These are phyloP conservation scores for Netelia melanura DNA, from an alignment of 2,888 invertebrate species.

Conservation along the genomic window DNA sequence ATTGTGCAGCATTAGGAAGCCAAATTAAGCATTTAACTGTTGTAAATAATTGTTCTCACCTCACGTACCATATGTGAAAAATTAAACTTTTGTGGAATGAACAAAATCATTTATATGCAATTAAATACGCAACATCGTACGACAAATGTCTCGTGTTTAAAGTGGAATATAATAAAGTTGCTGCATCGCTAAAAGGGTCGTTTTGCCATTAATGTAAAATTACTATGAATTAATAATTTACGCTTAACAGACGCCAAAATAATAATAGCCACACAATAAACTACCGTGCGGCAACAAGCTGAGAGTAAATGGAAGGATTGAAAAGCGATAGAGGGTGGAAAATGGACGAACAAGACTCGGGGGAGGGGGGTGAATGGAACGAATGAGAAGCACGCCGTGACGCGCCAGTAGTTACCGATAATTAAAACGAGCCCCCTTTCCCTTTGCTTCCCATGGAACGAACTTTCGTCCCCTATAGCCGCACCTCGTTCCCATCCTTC, in stretches of 20 bases:
- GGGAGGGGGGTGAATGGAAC: constrained; percentile 4
- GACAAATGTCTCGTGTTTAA: too few species aligned
- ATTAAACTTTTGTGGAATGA: too few species aligned
- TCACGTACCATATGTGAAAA: too few species aligned
- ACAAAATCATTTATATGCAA: too few species aligned
- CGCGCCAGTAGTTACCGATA: constrained; percentile 61
- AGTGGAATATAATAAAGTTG: too few species aligned
- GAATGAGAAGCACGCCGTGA: constrained; percentile 48
- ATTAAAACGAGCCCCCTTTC: constrained; percentile 55
- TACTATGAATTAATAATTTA: too few species aligned
- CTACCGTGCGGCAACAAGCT: constrained; percentile 13
- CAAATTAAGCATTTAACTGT: background rate
- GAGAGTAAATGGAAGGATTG: constrained; percentile 15
- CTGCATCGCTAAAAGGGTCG: too few species aligned
- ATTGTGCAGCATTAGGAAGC: background rate
- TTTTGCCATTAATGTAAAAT: too few species aligned
- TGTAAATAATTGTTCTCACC: background rate
- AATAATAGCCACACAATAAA: constrained; percentile 9
- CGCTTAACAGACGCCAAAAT: background rate
- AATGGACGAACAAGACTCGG: constrained; percentile 11
- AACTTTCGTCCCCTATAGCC: constrained; percentile 1
- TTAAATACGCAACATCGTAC: too few species aligned
- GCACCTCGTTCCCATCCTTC: background rate
- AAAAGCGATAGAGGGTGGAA: background rate
- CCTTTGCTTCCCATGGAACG: background rate